Conservation (phyloP, 2,113 vertebrate species). For the Calcarius ornatus region DNA sequence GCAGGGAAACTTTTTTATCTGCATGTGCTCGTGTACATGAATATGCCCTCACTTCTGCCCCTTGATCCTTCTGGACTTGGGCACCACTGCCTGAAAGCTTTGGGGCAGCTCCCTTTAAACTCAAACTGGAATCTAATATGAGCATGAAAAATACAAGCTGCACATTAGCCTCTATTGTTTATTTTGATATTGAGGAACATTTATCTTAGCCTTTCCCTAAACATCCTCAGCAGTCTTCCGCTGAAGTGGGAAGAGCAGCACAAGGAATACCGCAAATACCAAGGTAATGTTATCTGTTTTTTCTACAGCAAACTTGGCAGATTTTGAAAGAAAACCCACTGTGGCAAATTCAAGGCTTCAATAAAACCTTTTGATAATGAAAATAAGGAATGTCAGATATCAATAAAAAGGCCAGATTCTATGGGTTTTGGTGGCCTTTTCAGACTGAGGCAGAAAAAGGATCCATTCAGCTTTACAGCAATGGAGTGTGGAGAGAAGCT, state of each 20-base stretch:
- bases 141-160: constrained; percentile 13
- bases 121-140: neutral
- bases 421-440: neutral
- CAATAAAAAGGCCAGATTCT: neutral
- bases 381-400: constrained; percentile 30
- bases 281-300: constrained; percentile 53
- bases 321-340: constrained; percentile 55
- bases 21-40: neutral
- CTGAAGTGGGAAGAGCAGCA: constrained; percentile 34
- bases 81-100: neutral
- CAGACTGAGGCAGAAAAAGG: neutral
- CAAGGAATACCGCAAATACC: constrained; percentile 47
- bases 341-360: constrained; percentile 34
- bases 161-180: constrained; percentile 24
- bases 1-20: neutral
- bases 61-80: neutral
- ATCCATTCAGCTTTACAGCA: neutral
- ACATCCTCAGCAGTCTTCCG: constrained; percentile 45
- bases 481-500: neutral
- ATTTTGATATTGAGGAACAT: constrained; percentile 51
- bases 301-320: constrained; percentile 38
- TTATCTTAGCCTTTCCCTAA: constrained; percentile 64
- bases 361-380: constrained; percentile 36
- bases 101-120: neutral
- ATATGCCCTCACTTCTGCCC: neutral